phyloP scores from a whole-genome alignment of 2,113 vertebrate species.

The Gallinago jamesoni region DNA sequence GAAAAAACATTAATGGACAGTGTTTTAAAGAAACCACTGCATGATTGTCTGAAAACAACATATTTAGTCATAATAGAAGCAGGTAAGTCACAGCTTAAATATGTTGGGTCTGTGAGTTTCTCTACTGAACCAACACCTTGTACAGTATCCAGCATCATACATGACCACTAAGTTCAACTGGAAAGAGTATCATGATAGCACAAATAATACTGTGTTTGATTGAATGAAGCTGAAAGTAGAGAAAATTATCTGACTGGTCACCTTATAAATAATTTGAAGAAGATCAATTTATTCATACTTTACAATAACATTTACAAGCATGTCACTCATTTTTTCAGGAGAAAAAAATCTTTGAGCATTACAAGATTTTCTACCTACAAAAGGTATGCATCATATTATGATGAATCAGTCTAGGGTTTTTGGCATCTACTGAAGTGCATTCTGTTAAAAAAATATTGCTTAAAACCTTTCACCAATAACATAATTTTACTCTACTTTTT shows the following conservation, averaged over 20 bases:
- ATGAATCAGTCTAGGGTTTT: neutral
- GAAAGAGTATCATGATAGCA: neutral
- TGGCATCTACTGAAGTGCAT: neutral
- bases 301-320: neutral
- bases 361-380: neutral
- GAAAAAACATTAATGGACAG: neutral
- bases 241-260: neutral
- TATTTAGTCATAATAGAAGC: neutral
- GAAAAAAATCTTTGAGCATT: neutral
- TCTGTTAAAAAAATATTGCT: neutral
- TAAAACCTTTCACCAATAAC: neutral
- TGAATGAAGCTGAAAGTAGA: neutral
- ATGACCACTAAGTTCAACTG: neutral
- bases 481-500: neutral
- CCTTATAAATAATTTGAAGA: neutral
- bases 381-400: rapidly evolving
- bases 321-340: neutral
- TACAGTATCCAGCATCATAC: neutral
- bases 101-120: neutral
- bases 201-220: neutral
- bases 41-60: neutral
- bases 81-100: neutral
- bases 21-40: neutral
- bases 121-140: neutral
- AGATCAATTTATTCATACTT: neutral